Conservation (phyloP, 1,140 invertebrate genomes). For the Callitettix versicolor region DNA sequence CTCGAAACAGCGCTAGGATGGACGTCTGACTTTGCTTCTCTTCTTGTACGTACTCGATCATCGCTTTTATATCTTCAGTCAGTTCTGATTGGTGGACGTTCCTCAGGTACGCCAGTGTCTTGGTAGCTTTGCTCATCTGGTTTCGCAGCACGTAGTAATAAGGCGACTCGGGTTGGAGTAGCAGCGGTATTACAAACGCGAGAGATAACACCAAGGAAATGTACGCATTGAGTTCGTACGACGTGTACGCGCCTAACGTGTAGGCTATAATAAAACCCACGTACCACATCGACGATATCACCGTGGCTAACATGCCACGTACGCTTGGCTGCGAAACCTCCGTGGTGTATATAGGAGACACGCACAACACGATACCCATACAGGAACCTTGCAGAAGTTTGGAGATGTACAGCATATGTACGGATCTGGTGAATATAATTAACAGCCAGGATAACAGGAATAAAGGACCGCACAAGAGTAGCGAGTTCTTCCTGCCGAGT, state of each 20-base stretch:
- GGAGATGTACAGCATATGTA: constrained; percentile 13
- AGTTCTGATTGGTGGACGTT: constrained; percentile 21
- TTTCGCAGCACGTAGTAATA: constrained; percentile 51
- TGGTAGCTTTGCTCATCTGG: constrained; percentile 47
- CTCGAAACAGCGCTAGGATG: background rate
- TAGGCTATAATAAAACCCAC: constrained; percentile 39
- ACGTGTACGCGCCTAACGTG: constrained; percentile 42
- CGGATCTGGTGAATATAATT: background rate
- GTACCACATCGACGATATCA: constrained; percentile 5
- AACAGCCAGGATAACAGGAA: background rate
- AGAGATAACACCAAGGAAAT: constrained; percentile 17
- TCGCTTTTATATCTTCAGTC: background rate
- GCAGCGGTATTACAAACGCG: constrained; percentile 26
- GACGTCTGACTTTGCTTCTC: background rate
- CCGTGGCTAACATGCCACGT: constrained; percentile 18
- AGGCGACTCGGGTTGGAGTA: constrained; percentile 61
- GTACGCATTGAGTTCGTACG: background rate
- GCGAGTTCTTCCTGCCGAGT: too few relatives aligned
- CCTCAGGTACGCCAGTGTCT: constrained; percentile 53
- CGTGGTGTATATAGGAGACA: constrained; percentile 74
- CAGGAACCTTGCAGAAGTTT: constrained; percentile 44
- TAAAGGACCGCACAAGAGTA: too few relatives aligned
- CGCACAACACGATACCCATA: constrained; percentile 61
- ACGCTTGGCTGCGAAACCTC: constrained; percentile 47
- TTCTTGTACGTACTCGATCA: background rate